A percentile compares a stretch with the other conserved stretches of the same genome.
These are phyloP conservation scores for Falco peregrinus DNA, from an alignment of 2,797 vertebrate genomes.

Conservation along the genomic window DNA sequence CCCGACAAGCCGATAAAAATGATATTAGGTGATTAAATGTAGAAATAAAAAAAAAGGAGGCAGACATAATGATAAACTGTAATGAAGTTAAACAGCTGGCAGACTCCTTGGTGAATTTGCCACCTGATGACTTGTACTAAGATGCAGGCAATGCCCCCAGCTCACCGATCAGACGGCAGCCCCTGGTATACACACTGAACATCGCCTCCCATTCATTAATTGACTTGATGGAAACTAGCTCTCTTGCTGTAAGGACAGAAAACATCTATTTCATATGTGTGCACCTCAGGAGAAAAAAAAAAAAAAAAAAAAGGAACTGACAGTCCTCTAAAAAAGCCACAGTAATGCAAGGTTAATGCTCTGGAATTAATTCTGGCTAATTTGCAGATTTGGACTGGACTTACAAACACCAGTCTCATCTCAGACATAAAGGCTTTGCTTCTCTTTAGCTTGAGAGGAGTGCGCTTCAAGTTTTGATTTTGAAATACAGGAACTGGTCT, in stretches of 20 bases:
- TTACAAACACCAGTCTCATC: neutral
- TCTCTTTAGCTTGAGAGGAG: neutral
- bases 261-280: neutral
- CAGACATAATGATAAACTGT: conserved; percentile 74
- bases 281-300: neutral
- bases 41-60: conserved; percentile 70
- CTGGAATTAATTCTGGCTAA: neutral
- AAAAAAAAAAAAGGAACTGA: neutral
- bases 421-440: neutral
- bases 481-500: neutral
- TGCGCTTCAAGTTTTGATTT: neutral
- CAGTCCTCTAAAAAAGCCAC: neutral
- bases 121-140: conserved; percentile 78
- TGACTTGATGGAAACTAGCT: conserved; percentile 43
- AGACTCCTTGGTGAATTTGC: conserved; percentile 78
- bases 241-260: conserved; percentile 13
- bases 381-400: neutral
- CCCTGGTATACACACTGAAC: conserved; percentile 50
- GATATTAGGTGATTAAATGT: conserved; percentile 71
- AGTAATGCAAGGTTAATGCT: neutral
- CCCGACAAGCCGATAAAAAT: conserved; percentile 75
- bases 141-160: conserved; percentile 78
- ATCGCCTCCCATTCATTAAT: conserved; percentile 56
- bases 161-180: conserved; percentile 64
- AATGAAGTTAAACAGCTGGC: conserved; percentile 81